Evolutionary conservation across 2,888 invertebrate genomes (phyloP).

Genomic region (Xestia c-nigrum): DNA sequence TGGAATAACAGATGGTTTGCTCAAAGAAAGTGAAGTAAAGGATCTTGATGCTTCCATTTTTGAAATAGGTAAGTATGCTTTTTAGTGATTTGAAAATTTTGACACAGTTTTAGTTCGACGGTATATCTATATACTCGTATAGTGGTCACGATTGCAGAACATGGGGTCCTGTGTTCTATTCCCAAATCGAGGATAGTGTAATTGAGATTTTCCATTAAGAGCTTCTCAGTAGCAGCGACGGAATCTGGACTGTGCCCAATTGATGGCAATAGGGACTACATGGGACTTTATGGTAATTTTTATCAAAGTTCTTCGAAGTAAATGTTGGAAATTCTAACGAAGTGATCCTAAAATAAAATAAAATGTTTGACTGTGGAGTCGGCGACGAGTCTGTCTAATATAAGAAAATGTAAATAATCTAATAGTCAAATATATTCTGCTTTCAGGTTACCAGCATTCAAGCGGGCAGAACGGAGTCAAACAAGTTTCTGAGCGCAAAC

Average conservation of each 20-base stretch:
- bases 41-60: conserved; percentile 1
- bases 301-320: neutral
- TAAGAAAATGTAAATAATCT: neutral
- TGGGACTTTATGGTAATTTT: neutral
- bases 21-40: neutral
- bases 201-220: neutral
- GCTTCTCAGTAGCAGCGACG: neutral
- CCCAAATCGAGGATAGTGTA: neutral
- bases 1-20: conserved; percentile 5
- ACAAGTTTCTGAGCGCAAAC: conserved; percentile 81
- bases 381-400: neutral
- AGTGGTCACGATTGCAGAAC: neutral
- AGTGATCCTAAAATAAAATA: neutral
- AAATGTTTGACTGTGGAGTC: neutral
- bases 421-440: conserved; percentile 17
- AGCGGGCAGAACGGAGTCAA: conserved; percentile 65
- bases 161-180: neutral
- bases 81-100: neutral
- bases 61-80: conserved; percentile 46
- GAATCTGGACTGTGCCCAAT: neutral
- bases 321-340: neutral
- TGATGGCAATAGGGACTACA: neutral
- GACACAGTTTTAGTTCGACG: neutral
- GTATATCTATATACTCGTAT: too few species aligned
- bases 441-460: conserved; percentile 67